phyloP scores from a whole-genome alignment of 1,140 invertebrate species.

The Lepidurus arcticus region DNA sequence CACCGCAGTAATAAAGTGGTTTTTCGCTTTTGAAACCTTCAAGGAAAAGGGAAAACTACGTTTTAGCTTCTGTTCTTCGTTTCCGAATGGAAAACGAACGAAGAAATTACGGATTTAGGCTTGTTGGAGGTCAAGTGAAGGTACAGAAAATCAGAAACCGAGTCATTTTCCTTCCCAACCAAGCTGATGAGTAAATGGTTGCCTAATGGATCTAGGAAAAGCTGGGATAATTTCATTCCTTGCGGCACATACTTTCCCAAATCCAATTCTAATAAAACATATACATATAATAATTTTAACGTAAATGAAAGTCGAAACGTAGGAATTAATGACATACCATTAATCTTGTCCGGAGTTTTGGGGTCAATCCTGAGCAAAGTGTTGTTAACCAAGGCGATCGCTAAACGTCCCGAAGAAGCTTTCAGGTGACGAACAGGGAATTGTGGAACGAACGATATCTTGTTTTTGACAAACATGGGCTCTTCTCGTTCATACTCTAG shows the following conservation, averaged over 20 bases:
- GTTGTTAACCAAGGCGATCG: conserved; percentile 77
- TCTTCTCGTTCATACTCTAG: conserved; percentile 45
- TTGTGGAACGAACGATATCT: conserved; percentile 69
- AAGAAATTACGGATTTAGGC: conserved; percentile 53
- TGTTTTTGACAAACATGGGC: conserved; percentile 71
- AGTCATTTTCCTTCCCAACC: conserved; percentile 55
- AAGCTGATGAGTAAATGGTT: conserved; percentile 75
- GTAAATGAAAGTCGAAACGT: neutral
- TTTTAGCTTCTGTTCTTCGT: neutral
- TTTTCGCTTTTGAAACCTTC: conserved; percentile 59
- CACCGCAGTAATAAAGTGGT: conserved; percentile 82
- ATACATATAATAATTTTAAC: conserved; percentile 32
- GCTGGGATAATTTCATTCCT: conserved; percentile 58
- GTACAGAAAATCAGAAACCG: conserved; percentile 69
- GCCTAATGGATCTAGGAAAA: conserved; percentile 82
- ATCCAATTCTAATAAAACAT: conserved; percentile 43
- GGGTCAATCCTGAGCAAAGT: conserved; percentile 74
- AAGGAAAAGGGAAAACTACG: conserved; percentile 35
- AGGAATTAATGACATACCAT: conserved; percentile 54
- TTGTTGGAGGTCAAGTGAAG: conserved; percentile 60
- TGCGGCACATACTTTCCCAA: conserved; percentile 44
- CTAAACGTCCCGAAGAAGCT: conserved; percentile 73
- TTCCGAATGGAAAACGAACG: conserved; percentile 38
- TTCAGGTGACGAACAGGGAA: conserved; percentile 70
- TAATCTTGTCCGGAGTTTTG: conserved; percentile 64